Base-by-base conservation (phyloP, 2,888 invertebrate species). In the Pogonocherus hispidulus region DNA sequence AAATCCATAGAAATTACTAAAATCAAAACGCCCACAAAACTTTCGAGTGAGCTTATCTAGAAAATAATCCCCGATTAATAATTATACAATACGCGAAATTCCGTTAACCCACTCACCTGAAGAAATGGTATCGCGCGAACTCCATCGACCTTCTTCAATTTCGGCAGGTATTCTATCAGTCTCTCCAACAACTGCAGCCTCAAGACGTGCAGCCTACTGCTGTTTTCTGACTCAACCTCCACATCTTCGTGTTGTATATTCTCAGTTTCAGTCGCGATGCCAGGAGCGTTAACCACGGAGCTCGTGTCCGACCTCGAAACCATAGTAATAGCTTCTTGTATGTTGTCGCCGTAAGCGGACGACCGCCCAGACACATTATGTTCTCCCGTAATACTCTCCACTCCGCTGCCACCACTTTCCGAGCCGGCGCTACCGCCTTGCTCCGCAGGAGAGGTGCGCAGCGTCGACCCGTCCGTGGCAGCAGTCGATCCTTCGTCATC, bases 401-500 rank as follows among this genome's bases (percentile, higher is more conserved):
- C 95, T 23, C 94, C 96, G 80, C 96, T 96, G 66, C 95, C 96
- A 32, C 96, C 96, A 85, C 95, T 96, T 83, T 97, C 97, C 9
- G 94, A 94, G 63, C 94, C 95, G 9, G 88, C 89, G 1, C 85
- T 85, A 19, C 86, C 86, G 3, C 84, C 86, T 78, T 93, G 93
- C 82, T 94, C 94, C 0, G 93, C 93, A 1, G 94, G 94, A 0
- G 94, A 94, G 2, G 94, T 94, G 65, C 96, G 91, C 70, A 97
- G 87, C 0, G 97, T 97, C 55, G 96, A 96, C 65, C 97, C 97
- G 84, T 97, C 97, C 0, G 96, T 97, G 0, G 97, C 97, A 6
- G 96, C 97, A 35, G 96, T 97, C 74, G 96, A 97, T 35, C 81
- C 97, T 85, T 98, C 98, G 84, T 96, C 96, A 83, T 98, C 98